Conservation (phyloP, 1,140 invertebrate species). For the Leptoteleia sp. region DNA sequence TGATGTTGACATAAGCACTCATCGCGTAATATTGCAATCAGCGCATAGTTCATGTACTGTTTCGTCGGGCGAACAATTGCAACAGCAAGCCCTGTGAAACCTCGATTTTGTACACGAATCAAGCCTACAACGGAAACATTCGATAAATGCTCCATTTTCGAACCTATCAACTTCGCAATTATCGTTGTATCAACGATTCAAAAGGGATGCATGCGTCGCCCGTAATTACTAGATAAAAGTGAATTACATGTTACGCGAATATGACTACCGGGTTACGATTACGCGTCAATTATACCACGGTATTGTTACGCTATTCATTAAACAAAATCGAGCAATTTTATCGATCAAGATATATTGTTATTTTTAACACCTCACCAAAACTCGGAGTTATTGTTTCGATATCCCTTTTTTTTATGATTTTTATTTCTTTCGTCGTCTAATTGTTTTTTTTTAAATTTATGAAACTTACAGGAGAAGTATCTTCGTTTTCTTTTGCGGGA, state of each 20-base stretch:
- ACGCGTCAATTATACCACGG: conserved; percentile 30
- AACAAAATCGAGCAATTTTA: conserved; percentile 22
- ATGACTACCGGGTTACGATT: conserved; percentile 24
- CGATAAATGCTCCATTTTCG: conserved; percentile 64
- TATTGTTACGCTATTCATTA: conserved; percentile 21
- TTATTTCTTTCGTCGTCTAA: too few relatives aligned
- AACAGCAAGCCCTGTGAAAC: conserved; percentile 27
- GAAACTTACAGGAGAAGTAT: too few relatives aligned
- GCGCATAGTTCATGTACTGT: conserved; percentile 42
- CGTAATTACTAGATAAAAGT: conserved; percentile 65
- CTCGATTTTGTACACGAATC: conserved; percentile 41
- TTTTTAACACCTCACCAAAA: not conserved
- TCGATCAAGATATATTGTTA: conserved; percentile 7
- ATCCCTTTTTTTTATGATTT: too few relatives aligned
- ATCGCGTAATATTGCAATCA: conserved; percentile 62
- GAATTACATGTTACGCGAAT: conserved; percentile 53
- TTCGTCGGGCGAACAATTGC: conserved; percentile 50
- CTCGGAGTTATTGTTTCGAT: too few relatives aligned
- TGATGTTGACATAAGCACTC: conserved; percentile 49
- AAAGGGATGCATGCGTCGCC: conserved; percentile 44
- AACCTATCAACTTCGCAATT: conserved; percentile 64
- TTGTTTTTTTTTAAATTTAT: too few relatives aligned
- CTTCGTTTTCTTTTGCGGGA: too few relatives aligned
- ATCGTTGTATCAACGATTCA: conserved; percentile 56
- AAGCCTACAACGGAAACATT: conserved; percentile 59